phyloP scores from a whole-genome alignment of 2,797 vertebrate genomes.

The Pipistrellus kuhlii region DNA sequence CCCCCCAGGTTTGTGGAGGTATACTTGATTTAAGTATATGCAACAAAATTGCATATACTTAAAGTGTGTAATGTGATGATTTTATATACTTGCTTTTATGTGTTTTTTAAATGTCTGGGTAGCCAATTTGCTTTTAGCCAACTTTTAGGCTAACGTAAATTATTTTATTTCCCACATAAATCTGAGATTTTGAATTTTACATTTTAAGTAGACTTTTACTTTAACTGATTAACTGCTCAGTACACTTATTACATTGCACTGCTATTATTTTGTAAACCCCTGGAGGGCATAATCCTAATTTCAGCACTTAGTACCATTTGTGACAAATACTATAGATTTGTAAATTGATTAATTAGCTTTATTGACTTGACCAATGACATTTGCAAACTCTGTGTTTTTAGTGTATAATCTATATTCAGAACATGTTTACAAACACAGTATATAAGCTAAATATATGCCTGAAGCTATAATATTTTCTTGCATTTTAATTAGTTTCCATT shows the following conservation, averaged over 20 bases:
- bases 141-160: background rate
- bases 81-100: constrained; percentile 17
- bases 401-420: background rate
- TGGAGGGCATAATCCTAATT: background rate
- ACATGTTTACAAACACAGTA: background rate
- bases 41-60: background rate
- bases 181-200: background rate
- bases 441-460: background rate
- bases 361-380: background rate
- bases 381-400: background rate
- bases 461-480: background rate
- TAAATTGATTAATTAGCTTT: background rate
- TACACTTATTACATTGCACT: background rate
- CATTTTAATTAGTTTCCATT: background rate
- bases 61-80: background rate
- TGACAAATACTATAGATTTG: background rate
- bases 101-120: background rate
- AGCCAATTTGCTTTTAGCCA: background rate
- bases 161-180: background rate
- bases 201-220: constrained; percentile 20
- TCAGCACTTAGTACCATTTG: background rate
- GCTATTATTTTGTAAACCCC: background rate
- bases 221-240: background rate
- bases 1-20: background rate
- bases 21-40: too few species aligned